Percentiles rank a stretch among this genome's conserved stretches.
phyloP scores from a whole-genome alignment of 2,888 invertebrate species.

The Papilio gigon region DNA sequence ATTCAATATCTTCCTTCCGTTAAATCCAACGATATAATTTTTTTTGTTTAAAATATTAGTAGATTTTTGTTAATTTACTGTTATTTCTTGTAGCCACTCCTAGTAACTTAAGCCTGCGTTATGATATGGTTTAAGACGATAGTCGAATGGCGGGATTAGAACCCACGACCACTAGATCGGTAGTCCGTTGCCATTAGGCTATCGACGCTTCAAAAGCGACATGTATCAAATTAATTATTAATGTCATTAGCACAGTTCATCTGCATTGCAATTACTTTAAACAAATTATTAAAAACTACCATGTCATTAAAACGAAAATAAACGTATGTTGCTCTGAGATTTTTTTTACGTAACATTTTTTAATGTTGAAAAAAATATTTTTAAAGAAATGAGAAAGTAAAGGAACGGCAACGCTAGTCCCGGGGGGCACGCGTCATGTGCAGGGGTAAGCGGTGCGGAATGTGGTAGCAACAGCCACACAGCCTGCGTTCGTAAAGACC shows the following conservation, averaged over 20 bases:
- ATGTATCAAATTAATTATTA: not conserved
- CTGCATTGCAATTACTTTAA: not conserved
- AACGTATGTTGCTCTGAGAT: not conserved
- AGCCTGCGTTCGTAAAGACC: slow-evolving; percentile 25
- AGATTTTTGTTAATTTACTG: too few species aligned
- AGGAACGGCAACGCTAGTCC: slow-evolving; percentile 24
- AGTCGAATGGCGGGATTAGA: too few species aligned
- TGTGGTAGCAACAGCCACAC: slow-evolving; percentile 14
- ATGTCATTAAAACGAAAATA: not conserved
- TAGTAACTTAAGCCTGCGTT: too few species aligned
- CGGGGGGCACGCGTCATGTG: slow-evolving; percentile 25
- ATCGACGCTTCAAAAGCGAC: too few species aligned
- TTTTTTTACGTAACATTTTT: not conserved
- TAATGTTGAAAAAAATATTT: not conserved
- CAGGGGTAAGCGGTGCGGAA: slow-evolving; percentile 32
- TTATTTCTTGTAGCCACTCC: too few species aligned
- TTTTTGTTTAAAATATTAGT: too few species aligned
- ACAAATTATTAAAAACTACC: not conserved
- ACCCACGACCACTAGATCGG: too few species aligned
- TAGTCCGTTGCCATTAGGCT: too few species aligned
- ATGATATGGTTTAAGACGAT: too few species aligned
- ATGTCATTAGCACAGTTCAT: not conserved
- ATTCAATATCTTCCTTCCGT: too few species aligned
- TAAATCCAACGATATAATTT: too few species aligned
- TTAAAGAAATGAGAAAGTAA: slow-evolving; percentile 15